Conservation (phyloP, 2,113 vertebrate genomes). For the Atractosteus spatula region DNA sequence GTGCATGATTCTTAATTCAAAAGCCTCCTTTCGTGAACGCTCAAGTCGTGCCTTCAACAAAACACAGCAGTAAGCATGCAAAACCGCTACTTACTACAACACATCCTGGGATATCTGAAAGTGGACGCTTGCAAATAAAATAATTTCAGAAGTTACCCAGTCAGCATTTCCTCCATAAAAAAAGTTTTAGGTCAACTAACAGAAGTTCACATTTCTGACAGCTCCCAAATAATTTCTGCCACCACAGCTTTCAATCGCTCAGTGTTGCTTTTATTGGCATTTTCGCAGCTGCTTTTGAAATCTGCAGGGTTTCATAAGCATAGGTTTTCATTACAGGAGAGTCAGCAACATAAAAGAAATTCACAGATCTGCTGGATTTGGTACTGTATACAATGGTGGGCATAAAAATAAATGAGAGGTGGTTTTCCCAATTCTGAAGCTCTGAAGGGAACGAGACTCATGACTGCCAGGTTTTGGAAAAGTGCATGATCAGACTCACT, state of each 20-base stretch:
- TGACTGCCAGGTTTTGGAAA: too few species aligned
- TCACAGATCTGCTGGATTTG: background rate
- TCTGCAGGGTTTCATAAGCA: conserved; percentile 10
- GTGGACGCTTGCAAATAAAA: background rate
- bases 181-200: conserved; percentile 13
- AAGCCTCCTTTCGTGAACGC: too few species aligned
- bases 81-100: too few species aligned
- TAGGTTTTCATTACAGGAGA: background rate
- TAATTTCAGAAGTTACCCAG: background rate
- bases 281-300: conserved; percentile 3
- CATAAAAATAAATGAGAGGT: too few species aligned
- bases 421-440: too few species aligned
- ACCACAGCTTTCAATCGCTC: conserved; percentile 7
- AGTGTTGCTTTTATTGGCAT: conserved; percentile 1
- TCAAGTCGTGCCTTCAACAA: too few species aligned
- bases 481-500: too few species aligned
- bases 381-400: background rate
- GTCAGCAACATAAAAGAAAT: conserved; percentile 7
- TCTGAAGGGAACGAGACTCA: too few species aligned
- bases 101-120: too few species aligned
- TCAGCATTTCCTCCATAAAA: background rate
- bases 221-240: conserved; percentile 16
- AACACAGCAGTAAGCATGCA: too few species aligned
- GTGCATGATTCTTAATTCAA: too few species aligned
- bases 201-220: conserved; percentile 2